Percentiles rank a stretch among this genome's conserved stretches.
phyloP scores from a whole-genome alignment of 2,113 vertebrate genomes.

The Lophochroa leadbeateri region DNA sequence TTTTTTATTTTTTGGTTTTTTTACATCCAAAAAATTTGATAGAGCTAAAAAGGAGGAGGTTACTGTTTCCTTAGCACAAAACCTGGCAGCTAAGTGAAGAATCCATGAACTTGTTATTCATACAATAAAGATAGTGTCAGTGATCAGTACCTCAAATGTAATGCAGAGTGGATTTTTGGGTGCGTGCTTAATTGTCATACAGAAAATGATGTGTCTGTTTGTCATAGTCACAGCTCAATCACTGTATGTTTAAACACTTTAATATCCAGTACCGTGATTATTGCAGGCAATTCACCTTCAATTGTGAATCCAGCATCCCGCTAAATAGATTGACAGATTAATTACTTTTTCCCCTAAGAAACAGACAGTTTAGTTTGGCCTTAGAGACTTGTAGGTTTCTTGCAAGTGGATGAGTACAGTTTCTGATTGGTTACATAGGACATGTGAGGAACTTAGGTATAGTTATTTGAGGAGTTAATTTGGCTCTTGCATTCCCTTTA shows the following conservation, averaged over 20 bases:
- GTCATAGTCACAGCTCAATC: slow-evolving; percentile 33
- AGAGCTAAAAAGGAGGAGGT: slow-evolving; percentile 1
- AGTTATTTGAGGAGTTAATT: slow-evolving; percentile 56
- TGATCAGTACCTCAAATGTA: neutral
- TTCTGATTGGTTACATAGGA: slow-evolving; percentile 43
- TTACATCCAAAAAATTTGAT: slow-evolving; percentile 3
- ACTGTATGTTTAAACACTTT: slow-evolving; percentile 46
- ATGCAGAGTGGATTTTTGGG: neutral
- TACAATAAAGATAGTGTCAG: neutral
- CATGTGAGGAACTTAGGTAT: slow-evolving; percentile 3
- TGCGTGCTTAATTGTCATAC: neutral
- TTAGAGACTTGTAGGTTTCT: slow-evolving; percentile 45
- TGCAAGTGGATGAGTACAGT: slow-evolving; percentile 17
- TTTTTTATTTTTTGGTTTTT: neutral
- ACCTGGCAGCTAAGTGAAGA: slow-evolving; percentile 22
- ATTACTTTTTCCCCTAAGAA: slow-evolving; percentile 58
- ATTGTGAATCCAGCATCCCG: slow-evolving; percentile 41
- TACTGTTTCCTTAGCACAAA: slow-evolving; percentile 29
- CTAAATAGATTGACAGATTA: slow-evolving; percentile 61
- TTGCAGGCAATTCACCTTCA: slow-evolving; percentile 45
- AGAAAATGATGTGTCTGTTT: slow-evolving; percentile 47
- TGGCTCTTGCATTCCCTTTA: slow-evolving; percentile 59
- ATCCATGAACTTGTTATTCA: neutral
- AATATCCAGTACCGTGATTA: slow-evolving; percentile 22
- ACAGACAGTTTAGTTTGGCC: slow-evolving; percentile 38